These are phyloP conservation scores for Tiliacea aurago DNA, from an alignment of 2,888 invertebrate genomes.

Conservation along the genomic window DNA sequence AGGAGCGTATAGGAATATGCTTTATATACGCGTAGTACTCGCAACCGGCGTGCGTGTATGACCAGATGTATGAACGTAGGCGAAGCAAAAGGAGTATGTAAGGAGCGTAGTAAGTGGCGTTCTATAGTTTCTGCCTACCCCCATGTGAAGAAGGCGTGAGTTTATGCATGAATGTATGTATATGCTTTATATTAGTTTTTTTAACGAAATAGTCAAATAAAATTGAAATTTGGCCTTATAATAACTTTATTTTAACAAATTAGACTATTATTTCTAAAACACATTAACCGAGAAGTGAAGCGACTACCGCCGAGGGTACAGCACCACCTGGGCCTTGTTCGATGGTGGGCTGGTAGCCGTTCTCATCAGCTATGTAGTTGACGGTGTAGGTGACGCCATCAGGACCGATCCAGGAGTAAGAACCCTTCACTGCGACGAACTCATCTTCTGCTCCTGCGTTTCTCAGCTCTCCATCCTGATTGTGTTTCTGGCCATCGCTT, in stretches of 20 bases:
- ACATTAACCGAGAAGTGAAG: slow-evolving; percentile 79
- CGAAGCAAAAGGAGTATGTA: too few relatives aligned
- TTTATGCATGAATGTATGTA: too few relatives aligned
- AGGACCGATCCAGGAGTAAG: slow-evolving; percentile 87
- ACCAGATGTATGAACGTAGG: too few relatives aligned
- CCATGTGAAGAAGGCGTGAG: too few relatives aligned
- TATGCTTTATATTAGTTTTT: too few relatives aligned
- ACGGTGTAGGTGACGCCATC: slow-evolving; percentile 87
- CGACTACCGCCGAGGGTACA: slow-evolving; percentile 76
- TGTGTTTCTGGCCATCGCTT: slow-evolving; percentile 87
- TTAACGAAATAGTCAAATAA: background rate
- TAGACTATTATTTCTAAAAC: slow-evolving; percentile 63
- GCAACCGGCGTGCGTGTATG: too few relatives aligned
- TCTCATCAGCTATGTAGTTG: slow-evolving; percentile 90
- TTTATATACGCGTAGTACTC: too few relatives aligned
- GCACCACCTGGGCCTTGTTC: slow-evolving; percentile 78
- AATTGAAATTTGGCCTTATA: slow-evolving; percentile 26
- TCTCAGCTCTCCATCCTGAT: slow-evolving; percentile 88
- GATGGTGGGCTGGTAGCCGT: slow-evolving; percentile 88
- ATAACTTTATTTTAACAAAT: slow-evolving; percentile 57
- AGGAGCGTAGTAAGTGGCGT: too few relatives aligned
- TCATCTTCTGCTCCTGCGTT: slow-evolving; percentile 89
- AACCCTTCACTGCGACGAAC: slow-evolving; percentile 86
- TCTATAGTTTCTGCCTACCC: too few relatives aligned
- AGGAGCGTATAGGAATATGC: too few relatives aligned